Base-by-base conservation (phyloP, 1,140 invertebrate genomes). In the Ruditapes philippinarum region DNA sequence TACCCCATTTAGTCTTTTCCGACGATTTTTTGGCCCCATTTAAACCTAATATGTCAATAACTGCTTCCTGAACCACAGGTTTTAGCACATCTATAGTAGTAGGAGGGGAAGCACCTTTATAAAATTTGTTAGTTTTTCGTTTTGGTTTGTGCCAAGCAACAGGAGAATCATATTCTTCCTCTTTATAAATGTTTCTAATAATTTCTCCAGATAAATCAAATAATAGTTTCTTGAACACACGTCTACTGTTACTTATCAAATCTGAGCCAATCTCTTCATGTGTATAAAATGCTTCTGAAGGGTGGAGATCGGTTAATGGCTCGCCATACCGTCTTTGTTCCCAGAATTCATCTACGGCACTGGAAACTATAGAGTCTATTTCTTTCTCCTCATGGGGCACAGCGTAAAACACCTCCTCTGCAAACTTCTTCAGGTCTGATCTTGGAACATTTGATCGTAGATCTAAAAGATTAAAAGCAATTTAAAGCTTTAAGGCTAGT, bases 171-270 rank as follows among this genome's bases (percentile, higher is more conserved):
- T 94, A 91, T 74, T 93, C 90, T 42, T 94, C 94, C 68, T 93
- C 93, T 88, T 92, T 91, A 84, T 95, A 96, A 74, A 95, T 93
- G 49, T 96, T 95, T 40, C 95, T 92, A n/a, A 97, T 96, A 12
- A 97, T 95, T 93, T 97, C 97, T 90, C 97, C 97, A 73, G 96
- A 97, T 19, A 97, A 94, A 94, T 97, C 97, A 93, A 97, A 97
- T 1, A 98, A 92, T 85, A 97, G 97, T 73, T 92, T 92, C 82
- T 95, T 94, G 88, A 93, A 96, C 38, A 93, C 93, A 28, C 91
- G 84, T 68, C 93, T 89, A 91, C 94, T 95, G 28, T 92, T 89
- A 89, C 80, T 88, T 12, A 93, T 91, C 49, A 95, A 38, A 68
- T 92, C 90, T 65, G 83, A 49, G 68, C 91, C 89, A 31, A 68